Evolutionary conservation across 2,113 vertebrate genomes (phyloP).

Genomic region (Scortum barcoo): DNA sequence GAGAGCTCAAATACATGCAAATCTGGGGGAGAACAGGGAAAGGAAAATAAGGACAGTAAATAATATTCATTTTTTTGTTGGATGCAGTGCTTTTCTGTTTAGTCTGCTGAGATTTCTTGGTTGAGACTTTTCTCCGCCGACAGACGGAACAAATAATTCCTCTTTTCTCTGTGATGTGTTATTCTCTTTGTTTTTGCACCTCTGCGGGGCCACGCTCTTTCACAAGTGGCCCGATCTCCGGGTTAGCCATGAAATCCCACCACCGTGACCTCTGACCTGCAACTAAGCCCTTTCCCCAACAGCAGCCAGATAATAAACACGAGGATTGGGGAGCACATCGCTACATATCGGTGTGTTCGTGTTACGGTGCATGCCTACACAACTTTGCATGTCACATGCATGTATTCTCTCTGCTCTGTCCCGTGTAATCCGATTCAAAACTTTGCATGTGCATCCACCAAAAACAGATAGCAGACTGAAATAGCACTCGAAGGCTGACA

Average conservation of each 20-base stretch:
- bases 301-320: conserved; percentile 69
- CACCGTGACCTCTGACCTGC: conserved; percentile 63
- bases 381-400: conserved; percentile 39
- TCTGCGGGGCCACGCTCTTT: conserved; percentile 58
- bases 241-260: conserved; percentile 76
- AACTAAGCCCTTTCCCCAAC: conserved; percentile 70
- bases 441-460: conserved; percentile 37
- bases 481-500: conserved; percentile 43
- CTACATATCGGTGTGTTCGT: conserved; percentile 37
- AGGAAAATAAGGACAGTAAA: conserved; percentile 71
- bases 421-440: conserved; percentile 57
- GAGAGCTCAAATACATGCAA: conserved; percentile 70
- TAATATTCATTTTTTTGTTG: conserved; percentile 45
- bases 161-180: conserved; percentile 43
- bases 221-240: conserved; percentile 69
- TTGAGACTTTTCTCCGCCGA: background rate
- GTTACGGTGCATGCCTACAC: conserved; percentile 53
- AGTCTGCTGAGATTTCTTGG: background rate
- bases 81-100: conserved; percentile 11
- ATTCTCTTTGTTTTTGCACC: conserved; percentile 70
- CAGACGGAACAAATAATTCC: conserved; percentile 12
- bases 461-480: conserved; percentile 63
- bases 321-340: conserved; percentile 53
- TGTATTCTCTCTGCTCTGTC: conserved; percentile 15
- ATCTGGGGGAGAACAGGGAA: conserved; percentile 51